Evolutionary conservation across 2,113 vertebrate species (phyloP).

Genomic region (Rafetus swinhoei): DNA sequence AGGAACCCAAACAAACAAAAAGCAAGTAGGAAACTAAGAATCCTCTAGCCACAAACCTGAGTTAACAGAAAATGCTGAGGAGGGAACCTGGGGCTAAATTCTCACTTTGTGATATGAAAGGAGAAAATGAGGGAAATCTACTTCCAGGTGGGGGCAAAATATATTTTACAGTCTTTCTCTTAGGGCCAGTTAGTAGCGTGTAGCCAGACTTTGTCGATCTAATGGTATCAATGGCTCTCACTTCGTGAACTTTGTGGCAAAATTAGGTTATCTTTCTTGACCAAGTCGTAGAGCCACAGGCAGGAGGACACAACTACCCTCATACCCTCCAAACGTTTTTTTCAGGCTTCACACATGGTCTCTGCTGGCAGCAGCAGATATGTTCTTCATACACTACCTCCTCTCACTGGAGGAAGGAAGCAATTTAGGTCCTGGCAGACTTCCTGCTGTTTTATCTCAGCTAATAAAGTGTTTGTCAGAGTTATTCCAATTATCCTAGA

Average conservation of each 20-base stretch:
- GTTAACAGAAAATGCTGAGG: not conserved
- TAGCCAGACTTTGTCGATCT: not conserved
- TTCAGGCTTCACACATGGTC: not conserved
- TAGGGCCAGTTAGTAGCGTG: not conserved
- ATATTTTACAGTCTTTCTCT: not conserved
- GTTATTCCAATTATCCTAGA: not conserved
- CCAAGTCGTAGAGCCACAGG: not conserved
- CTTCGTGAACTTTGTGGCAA: not conserved
- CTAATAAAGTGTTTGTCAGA: rapidly evolving
- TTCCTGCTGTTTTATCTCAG: rapidly evolving
- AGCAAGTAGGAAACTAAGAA: not conserved
- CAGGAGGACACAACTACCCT: not conserved
- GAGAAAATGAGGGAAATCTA: not conserved
- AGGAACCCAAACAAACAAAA: constrained; percentile 50
- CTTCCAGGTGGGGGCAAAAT: not conserved
- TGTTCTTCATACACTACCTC: not conserved
- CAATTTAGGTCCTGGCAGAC: not conserved
- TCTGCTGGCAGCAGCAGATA: not conserved
- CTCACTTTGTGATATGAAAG: not conserved
- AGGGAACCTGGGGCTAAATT: not conserved
- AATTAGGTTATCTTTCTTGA: not conserved
- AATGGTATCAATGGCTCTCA: not conserved
- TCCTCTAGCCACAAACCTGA: not conserved
- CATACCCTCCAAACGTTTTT: rapidly evolving
- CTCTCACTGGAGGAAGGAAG: not conserved